Evolutionary conservation across 1,140 invertebrate genomes (phyloP).

Genomic region (Lordiphosa clarofinis): DNA sequence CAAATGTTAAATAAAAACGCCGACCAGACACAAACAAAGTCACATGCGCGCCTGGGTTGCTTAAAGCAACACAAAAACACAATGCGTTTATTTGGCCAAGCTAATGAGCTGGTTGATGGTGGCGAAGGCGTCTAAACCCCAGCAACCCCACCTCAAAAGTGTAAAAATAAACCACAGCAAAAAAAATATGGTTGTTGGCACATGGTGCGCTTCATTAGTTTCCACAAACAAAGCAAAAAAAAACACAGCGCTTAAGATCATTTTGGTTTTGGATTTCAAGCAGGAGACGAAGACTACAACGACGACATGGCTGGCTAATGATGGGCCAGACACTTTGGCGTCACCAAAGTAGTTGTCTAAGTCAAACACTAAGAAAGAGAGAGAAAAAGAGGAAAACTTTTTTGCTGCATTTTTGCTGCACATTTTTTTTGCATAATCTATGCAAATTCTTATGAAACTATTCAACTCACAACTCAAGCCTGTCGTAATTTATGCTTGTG

Average conservation of each 20-base stretch:
- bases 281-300: slow-evolving; percentile 5
- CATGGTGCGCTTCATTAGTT: slow-evolving; percentile 57
- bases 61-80: slow-evolving; percentile 13
- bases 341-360: slow-evolving; percentile 20
- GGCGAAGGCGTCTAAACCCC: slow-evolving; percentile 15
- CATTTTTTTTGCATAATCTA: slow-evolving; percentile 54
- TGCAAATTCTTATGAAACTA: slow-evolving; percentile 47
- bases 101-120: slow-evolving; percentile 52
- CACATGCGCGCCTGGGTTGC: slow-evolving; percentile 4
- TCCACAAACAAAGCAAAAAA: slow-evolving; percentile 34
- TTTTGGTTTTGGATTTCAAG: slow-evolving; percentile 60
- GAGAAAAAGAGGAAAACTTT: slow-evolving; percentile 25
- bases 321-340: slow-evolving; percentile 35
- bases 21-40: slow-evolving; percentile 10
- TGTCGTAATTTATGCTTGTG: slow-evolving; percentile 30
- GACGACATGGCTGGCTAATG: slow-evolving; percentile 17
- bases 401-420: slow-evolving; percentile 13
- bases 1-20: slow-evolving; percentile 33
- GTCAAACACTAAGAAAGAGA: slow-evolving; percentile 17
- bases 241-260: slow-evolving; percentile 49
- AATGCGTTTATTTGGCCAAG: slow-evolving; percentile 56
- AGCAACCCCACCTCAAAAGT: slow-evolving; percentile 6
- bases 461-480: background rate
- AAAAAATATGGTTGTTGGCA: slow-evolving; percentile 22
- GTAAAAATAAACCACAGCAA: slow-evolving; percentile 7